phyloP scores from a whole-genome alignment of 2,888 invertebrate genomes.

The Zele albiditarsus region DNA sequence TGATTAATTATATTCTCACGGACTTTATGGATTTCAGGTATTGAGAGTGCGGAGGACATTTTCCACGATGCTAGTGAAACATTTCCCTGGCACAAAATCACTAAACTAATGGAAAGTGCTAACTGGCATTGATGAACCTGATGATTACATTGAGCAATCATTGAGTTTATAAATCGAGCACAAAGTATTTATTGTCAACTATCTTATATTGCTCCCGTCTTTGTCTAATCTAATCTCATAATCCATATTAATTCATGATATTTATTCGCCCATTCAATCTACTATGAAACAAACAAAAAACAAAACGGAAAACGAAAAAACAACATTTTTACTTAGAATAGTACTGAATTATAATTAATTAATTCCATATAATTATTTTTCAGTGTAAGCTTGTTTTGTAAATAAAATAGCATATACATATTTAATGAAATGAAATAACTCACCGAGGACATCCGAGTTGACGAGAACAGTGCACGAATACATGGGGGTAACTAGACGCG shows the following conservation, averaged over 20 bases:
- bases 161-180: slow-evolving; percentile 43
- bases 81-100: slow-evolving; percentile 87
- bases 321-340: slow-evolving; percentile 18
- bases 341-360: slow-evolving; percentile 37
- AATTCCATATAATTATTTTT: slow-evolving; percentile 17
- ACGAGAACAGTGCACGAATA: slow-evolving; percentile 89
- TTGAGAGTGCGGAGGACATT: slow-evolving; percentile 55
- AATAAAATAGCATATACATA: slow-evolving; percentile 9
- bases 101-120: slow-evolving; percentile 80
- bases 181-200: slow-evolving; percentile 50
- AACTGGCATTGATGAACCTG: slow-evolving; percentile 77
- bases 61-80: slow-evolving; percentile 75
- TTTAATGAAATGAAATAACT: slow-evolving; percentile 70
- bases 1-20: not conserved
- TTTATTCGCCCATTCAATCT: slow-evolving; percentile 44
- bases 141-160: slow-evolving; percentile 30
- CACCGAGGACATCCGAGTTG: slow-evolving; percentile 90
- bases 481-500: slow-evolving; percentile 96
- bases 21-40: slow-evolving; percentile 43
- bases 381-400: slow-evolving; percentile 22
- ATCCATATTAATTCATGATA: slow-evolving; percentile 46
- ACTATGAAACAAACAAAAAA: slow-evolving; percentile 8
- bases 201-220: slow-evolving; percentile 32
- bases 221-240: slow-evolving; percentile 8
- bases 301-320: not conserved